A percentile compares a stretch with the other conserved stretches of the same genome.
Conservation (phyloP, 2,797 vertebrate genomes). For the Coccyzus lansbergi region DNA sequence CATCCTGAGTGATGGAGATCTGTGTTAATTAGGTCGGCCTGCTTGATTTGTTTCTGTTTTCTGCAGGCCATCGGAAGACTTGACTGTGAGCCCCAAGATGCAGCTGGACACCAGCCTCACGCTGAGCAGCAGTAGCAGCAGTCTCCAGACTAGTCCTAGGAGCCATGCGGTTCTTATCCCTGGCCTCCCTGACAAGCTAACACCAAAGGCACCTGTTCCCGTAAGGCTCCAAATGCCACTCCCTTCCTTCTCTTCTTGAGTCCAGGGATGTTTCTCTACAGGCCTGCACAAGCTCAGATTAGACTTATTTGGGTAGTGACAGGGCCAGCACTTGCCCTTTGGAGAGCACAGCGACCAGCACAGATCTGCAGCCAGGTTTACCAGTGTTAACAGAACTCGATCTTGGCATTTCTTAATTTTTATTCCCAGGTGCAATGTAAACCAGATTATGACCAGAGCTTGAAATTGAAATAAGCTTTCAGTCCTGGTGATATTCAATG, state of each 20-base stretch:
- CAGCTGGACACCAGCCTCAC: constrained; percentile 82
- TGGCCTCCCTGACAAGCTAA: constrained; percentile 84
- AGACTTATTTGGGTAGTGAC: neutral
- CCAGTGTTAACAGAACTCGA: accelerated
- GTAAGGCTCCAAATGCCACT: constrained; percentile 68
- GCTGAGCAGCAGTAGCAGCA: constrained; percentile 72
- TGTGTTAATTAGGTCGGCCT: neutral
- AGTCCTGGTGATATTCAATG: neutral
- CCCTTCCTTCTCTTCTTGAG: neutral
- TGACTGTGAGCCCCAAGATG: constrained; percentile 88
- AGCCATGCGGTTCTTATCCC: constrained; percentile 86
- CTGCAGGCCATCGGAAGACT: constrained; percentile 86
- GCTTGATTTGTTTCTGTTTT: neutral
- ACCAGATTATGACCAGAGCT: neutral
- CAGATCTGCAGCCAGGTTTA: neutral
- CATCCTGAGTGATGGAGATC: neutral
- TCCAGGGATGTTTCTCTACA: neutral
- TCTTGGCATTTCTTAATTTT: neutral
- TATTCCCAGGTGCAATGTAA: neutral
- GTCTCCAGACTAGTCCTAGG: constrained; percentile 84
- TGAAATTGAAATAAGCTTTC: neutral
- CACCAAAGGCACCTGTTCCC: constrained; percentile 81
- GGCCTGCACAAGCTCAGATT: neutral
- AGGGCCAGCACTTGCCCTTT: neutral
- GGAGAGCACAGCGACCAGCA: neutral